phyloP scores from a whole-genome alignment of 2,113 vertebrate genomes.

The Corydoras sp. region DNA sequence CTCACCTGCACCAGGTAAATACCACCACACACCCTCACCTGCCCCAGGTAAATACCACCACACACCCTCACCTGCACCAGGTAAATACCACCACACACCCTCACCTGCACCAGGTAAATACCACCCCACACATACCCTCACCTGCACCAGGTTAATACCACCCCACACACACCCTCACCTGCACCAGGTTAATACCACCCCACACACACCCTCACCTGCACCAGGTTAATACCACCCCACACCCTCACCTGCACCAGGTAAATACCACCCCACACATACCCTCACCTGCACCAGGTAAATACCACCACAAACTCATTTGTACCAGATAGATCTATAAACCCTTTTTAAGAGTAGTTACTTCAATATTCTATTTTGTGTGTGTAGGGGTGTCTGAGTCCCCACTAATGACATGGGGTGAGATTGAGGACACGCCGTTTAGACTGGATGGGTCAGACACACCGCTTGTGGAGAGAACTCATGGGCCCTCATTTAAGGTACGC shows the following conservation, averaged over 20 bases:
- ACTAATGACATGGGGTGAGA: constrained; percentile 97
- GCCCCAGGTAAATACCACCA: neutral
- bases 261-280: neutral
- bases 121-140: too few species aligned
- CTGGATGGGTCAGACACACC: constrained; percentile 86
- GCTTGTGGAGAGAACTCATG: constrained; percentile 83
- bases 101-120: constrained; percentile 89
- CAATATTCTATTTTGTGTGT: neutral
- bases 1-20: neutral
- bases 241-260: neutral
- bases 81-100: constrained; percentile 83
- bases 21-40: constrained; percentile 42
- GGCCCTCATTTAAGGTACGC: constrained; percentile 94
- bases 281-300: neutral
- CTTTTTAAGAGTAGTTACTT: neutral
- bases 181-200: constrained; percentile 87
- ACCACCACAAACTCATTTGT: constrained; percentile 75
- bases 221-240: constrained; percentile 72
- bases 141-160: constrained; percentile 88
- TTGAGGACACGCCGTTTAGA: constrained; percentile 90
- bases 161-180: constrained; percentile 87
- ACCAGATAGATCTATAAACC: constrained; percentile 61
- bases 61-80: constrained; percentile 88
- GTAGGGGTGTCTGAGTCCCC: constrained; percentile 87
- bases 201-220: constrained; percentile 85